phyloP scores from a whole-genome alignment of 1,140 invertebrate species.

The Neodiprion lecontei region DNA sequence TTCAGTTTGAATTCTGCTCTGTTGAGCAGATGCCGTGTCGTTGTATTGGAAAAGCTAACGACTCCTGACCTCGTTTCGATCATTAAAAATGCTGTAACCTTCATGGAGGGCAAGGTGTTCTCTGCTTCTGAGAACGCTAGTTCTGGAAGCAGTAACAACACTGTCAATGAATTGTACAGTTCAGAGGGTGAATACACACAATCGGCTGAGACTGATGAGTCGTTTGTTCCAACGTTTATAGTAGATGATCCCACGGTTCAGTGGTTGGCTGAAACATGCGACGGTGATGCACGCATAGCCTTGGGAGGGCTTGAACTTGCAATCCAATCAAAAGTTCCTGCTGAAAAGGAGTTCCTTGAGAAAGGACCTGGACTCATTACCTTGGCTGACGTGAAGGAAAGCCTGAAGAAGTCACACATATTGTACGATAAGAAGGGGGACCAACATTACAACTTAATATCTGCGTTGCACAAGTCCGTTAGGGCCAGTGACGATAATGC shows the following conservation, averaged over 20 bases:
- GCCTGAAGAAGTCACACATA: constrained; percentile 71
- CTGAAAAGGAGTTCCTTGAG: constrained; percentile 33
- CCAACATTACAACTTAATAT: constrained; percentile 85
- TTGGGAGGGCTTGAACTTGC: constrained; percentile 79
- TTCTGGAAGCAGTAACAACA: constrained; percentile 13
- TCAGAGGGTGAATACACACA: constrained; percentile 38
- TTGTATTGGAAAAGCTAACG: constrained; percentile 77
- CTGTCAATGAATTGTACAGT: constrained; percentile 21
- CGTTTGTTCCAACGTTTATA: constrained; percentile 40
- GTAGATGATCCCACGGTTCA: constrained; percentile 71
- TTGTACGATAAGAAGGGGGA: constrained; percentile 83
- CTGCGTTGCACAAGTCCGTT: constrained; percentile 87
- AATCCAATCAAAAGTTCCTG: constrained; percentile 62
- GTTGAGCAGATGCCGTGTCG: constrained; percentile 77
- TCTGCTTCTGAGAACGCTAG: constrained; percentile 19
- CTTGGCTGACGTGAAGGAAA: constrained; percentile 70
- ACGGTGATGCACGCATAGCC: constrained; percentile 83
- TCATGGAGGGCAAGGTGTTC: constrained; percentile 50
- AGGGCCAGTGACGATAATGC: constrained; percentile 83
- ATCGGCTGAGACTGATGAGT: constrained; percentile 32
- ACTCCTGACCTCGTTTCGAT: constrained; percentile 68
- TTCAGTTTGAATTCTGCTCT: constrained; percentile 84
- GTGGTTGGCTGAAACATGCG: constrained; percentile 77
- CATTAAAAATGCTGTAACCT: constrained; percentile 66
- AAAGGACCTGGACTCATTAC: constrained; percentile 57